These are phyloP conservation scores for Myotis daubentonii DNA, from an alignment of 2,797 vertebrate genomes.

Conservation along the genomic window DNA sequence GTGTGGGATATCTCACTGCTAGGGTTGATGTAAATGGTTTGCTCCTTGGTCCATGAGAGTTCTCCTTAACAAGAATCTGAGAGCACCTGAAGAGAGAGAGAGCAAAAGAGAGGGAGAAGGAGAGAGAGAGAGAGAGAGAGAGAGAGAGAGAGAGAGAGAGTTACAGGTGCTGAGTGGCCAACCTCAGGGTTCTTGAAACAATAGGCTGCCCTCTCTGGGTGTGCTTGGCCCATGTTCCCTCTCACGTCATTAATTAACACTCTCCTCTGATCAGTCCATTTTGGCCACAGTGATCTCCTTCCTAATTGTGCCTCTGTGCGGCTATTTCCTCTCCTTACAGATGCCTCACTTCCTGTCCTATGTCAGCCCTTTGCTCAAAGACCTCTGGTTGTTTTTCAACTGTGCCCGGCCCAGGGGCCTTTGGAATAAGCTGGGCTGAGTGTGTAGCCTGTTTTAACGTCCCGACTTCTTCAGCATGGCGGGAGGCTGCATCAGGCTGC, in stretches of 20 bases:
- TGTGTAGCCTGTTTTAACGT: neutral
- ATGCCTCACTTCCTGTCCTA: neutral
- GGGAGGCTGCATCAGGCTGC: neutral
- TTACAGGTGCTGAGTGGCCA: neutral
- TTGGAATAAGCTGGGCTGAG: neutral
- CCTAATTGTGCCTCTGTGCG: fast-evolving
- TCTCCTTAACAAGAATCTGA: neutral
- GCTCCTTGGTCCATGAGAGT: neutral
- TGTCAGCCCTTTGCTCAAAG: neutral
- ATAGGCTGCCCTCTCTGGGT: neutral
- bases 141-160: no score
- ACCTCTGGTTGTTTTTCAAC: no score
- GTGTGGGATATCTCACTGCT: neutral
- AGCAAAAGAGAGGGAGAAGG: neutral
- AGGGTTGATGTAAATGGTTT: neutral
- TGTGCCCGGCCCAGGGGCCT: neutral
- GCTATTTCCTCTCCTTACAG: neutral
- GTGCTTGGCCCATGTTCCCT: neutral
- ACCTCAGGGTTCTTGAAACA: neutral
- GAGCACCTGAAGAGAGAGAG: neutral
- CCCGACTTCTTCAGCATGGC: neutral
- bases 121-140: neutral
- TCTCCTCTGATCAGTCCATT: neutral
- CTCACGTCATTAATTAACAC: neutral
- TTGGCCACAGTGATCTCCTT: neutral